phyloP scores from a whole-genome alignment of 2,888 invertebrate species.

The Drosophila paramelanica region DNA sequence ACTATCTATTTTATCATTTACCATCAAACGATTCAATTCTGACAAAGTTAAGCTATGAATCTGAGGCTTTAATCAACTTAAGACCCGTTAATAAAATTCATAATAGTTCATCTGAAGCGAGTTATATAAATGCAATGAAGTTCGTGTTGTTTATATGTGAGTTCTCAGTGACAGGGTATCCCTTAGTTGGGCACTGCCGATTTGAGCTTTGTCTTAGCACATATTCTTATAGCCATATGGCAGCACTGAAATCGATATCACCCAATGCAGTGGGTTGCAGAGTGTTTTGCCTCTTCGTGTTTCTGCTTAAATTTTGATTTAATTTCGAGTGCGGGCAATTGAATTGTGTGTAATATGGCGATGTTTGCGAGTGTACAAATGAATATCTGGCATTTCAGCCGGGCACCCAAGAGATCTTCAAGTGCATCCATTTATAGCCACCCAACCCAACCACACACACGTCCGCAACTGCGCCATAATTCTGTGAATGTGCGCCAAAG shows the following conservation, averaged over 20 bases:
- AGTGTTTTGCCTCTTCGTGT: neutral
- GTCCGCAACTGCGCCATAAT: slow-evolving; percentile 41
- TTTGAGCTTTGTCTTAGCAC: no score
- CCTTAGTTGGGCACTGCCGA: no score
- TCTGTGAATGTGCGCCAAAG: slow-evolving; percentile 16
- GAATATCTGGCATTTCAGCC: neutral
- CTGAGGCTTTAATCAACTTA: no score
- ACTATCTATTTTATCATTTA: no score
- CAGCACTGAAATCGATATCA: neutral
- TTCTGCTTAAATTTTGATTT: neutral
- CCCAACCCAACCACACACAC: slow-evolving; percentile 2
- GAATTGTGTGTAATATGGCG: neutral
- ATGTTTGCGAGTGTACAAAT: neutral
- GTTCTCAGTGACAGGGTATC: neutral
- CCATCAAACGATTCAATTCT: no score
- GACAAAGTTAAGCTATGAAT: no score
- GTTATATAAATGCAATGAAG: no score
- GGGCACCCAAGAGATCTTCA: slow-evolving; percentile 19
- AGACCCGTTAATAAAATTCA: no score
- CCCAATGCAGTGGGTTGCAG: no score
- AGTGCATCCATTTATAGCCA: slow-evolving; percentile 23
- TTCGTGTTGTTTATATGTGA: no score
- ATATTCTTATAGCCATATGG: neutral
- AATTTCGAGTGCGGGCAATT: no score
- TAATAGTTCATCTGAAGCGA: no score